Evolutionary conservation across 2,113 vertebrate species (phyloP).

Genomic region (Uropsilus gracilis): DNA sequence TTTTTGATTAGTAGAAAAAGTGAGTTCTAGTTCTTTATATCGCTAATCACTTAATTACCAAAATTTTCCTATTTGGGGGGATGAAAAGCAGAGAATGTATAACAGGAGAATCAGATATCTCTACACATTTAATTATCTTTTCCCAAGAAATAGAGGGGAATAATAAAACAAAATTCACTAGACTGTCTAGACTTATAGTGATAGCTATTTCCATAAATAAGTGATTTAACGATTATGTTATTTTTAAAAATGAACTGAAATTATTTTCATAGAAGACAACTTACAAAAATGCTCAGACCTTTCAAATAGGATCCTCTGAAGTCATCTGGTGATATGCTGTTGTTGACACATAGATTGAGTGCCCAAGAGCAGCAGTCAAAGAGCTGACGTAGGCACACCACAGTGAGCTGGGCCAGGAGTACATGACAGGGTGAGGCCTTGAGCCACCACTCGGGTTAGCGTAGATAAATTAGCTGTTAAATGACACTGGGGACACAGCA

Average conservation of each 20-base stretch:
- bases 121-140: not conserved
- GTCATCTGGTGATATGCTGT: not conserved
- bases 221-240: not conserved
- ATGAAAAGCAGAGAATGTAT: conserved; percentile 20
- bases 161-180: not conserved
- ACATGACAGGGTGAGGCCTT: not conserved
- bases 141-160: conserved; percentile 18
- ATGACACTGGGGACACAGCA: not conserved
- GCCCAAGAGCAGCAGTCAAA: not conserved
- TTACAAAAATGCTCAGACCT: not conserved
- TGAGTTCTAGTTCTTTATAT: not conserved
- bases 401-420: not conserved
- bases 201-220: conserved; percentile 29
- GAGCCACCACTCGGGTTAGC: not conserved
- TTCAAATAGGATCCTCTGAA: not conserved
- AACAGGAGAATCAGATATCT: conserved; percentile 24
- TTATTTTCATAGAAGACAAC: not conserved
- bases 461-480: conserved; percentile 53
- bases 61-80: not conserved
- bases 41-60: not conserved
- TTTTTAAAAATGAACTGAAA: not conserved
- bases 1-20: conserved; percentile 47
- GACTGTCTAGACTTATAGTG: not conserved
- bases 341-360: not conserved
- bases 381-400: not conserved